Conservation (phyloP, 2,797 vertebrate genomes). For the Sebastiscus tertius region DNA sequence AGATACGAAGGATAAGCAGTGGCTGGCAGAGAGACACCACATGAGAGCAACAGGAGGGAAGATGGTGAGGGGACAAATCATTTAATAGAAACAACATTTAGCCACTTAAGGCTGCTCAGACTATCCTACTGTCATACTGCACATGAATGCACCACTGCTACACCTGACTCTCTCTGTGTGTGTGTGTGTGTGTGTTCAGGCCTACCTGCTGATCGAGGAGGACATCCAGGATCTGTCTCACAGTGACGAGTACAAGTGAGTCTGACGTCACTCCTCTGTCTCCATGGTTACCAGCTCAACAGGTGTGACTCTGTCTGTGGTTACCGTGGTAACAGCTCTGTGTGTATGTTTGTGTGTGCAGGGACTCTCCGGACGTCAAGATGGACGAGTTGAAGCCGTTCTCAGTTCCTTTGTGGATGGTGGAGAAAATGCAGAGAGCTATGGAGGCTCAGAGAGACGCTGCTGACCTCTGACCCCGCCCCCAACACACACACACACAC, state of each 20-base stretch:
- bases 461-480: constrained; percentile 26
- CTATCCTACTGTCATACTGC: not conserved
- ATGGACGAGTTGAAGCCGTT: constrained; percentile 95
- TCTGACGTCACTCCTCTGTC: not conserved
- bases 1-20: constrained; percentile 97
- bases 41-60: constrained; percentile 98
- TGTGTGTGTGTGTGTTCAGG: constrained; percentile 74
- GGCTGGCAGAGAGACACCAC: constrained; percentile 96
- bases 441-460: constrained; percentile 90
- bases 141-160: not conserved
- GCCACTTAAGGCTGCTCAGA: not conserved
- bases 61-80: constrained; percentile 84
- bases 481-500: not conserved
- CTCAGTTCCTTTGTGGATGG: constrained; percentile 91
- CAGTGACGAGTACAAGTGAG: constrained; percentile 95
- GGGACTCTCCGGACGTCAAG: constrained; percentile 89
- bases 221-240: constrained; percentile 92
- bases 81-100: not conserved
- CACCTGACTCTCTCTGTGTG: not conserved
- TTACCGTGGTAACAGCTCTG: not conserved
- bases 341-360: constrained; percentile 46
- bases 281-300: not conserved
- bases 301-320: not conserved
- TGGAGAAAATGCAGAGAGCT: constrained; percentile 93
- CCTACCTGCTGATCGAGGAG: constrained; percentile 95